phyloP scores from a whole-genome alignment of 2,113 vertebrate genomes.

The Rhipidura dahli region DNA sequence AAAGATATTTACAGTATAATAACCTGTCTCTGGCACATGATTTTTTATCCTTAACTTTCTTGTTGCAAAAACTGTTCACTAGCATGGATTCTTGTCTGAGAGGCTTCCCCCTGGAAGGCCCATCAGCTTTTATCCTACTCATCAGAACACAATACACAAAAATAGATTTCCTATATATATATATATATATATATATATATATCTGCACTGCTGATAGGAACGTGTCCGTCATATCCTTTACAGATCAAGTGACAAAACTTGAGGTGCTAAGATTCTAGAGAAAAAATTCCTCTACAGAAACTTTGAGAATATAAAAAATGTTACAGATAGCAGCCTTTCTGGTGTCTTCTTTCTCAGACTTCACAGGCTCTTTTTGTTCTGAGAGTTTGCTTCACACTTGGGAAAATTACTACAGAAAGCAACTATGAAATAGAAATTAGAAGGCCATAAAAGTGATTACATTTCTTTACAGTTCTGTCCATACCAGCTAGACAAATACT shows the following conservation, averaged over 20 bases:
- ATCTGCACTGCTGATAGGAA: not conserved
- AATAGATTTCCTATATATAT: not conserved
- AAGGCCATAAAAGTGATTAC: not conserved
- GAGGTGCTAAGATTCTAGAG: not conserved
- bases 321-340: not conserved
- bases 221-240: not conserved
- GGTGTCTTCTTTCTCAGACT: not conserved
- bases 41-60: not conserved
- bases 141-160: not conserved
- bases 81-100: not conserved
- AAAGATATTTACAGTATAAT: not conserved
- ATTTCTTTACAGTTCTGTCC: not conserved
- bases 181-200: not conserved
- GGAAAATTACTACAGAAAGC: not conserved
- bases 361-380: not conserved
- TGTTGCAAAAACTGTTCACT: not conserved
- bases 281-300: not conserved
- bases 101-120: not conserved
- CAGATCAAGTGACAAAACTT: not conserved
- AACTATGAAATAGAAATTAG: not conserved
- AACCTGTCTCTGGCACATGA: not conserved
- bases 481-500: not conserved
- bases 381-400: not conserved
- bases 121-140: not conserved
- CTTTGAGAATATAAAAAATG: not conserved